Evolutionary conservation across 2,888 invertebrate species (phyloP).

Genomic region (Pheosia gnoma): DNA sequence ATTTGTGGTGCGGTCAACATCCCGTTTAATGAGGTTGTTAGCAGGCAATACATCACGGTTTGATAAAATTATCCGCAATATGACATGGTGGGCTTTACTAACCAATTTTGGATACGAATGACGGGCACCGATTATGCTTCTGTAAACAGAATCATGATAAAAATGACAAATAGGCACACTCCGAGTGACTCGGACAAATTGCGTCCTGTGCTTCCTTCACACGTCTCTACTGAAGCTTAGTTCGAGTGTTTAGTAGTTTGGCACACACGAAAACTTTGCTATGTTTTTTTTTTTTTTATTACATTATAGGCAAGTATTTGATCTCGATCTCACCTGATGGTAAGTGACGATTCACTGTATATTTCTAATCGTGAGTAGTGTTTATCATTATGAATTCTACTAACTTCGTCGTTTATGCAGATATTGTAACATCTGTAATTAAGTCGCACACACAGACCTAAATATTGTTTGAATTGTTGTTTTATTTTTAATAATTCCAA

Average conservation of each 20-base stretch:
- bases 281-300: no score
- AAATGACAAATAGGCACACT: constrained; percentile 52
- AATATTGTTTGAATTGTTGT: no score
- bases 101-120: constrained; percentile 62
- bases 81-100: constrained; percentile 65
- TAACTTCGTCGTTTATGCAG: no score
- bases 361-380: no score
- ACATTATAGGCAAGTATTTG: no score
- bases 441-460: no score
- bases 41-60: constrained; percentile 47
- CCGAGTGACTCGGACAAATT: constrained; percentile 9
- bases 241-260: neutral
- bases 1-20: constrained; percentile 23
- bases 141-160: constrained; percentile 67
- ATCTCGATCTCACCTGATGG: no score
- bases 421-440: no score
- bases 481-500: no score
- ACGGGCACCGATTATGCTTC: constrained; percentile 61
- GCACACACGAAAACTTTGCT: neutral
- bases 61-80: constrained; percentile 46
- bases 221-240: neutral
- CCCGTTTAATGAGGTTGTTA: constrained; percentile 32
- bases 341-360: no score
- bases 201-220: constrained; percentile 1
- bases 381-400: no score